A percentile compares a stretch with the other conserved stretches of the same genome.
phyloP scores from a whole-genome alignment of 2,888 invertebrate species.

The Ryuthela nishihirai region DNA sequence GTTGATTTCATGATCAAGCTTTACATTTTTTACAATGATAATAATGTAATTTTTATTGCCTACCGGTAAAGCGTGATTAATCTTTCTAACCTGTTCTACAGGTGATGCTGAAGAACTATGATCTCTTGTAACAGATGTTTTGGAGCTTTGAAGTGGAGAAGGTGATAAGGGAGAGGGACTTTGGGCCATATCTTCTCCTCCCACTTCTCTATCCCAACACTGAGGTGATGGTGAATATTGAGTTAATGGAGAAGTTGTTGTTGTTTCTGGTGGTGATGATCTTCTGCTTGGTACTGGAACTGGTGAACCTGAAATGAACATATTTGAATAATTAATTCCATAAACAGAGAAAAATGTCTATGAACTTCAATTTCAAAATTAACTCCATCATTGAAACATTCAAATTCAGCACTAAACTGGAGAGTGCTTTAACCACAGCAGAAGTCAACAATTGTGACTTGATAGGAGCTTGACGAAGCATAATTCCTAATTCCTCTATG shows the following conservation, averaged over 20 bases:
- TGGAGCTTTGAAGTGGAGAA: slow-evolving; percentile 19
- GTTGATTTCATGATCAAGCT: too few relatives aligned
- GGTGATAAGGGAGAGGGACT: slow-evolving; percentile 14
- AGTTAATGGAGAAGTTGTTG: slow-evolving; percentile 1
- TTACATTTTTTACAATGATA: too few relatives aligned
- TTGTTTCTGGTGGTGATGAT: slow-evolving; percentile 1
- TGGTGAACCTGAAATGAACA: slow-evolving; percentile 14
- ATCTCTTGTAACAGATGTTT: slow-evolving; percentile 3
- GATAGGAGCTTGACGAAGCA: too few relatives aligned
- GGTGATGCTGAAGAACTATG: slow-evolving; percentile 20
- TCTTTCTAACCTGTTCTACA: slow-evolving; percentile 19
- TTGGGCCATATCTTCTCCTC: slow-evolving; percentile 37
- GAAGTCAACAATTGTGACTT: too few relatives aligned
- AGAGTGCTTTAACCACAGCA: too few relatives aligned
- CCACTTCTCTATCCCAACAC: slow-evolving; percentile 24
- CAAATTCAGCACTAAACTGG: too few relatives aligned
- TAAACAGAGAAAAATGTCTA: not conserved
- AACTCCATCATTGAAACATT: too few relatives aligned
- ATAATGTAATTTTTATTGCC: too few relatives aligned
- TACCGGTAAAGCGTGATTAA: too few relatives aligned
- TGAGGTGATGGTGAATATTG: slow-evolving; percentile 15
- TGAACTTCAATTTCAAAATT: too few relatives aligned
- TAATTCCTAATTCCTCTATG: too few relatives aligned
- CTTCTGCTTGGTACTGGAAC: slow-evolving; percentile 22
- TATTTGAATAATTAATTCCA: not conserved